These are phyloP conservation scores for Mionectes olivaceus DNA, from an alignment of 2,797 vertebrate species.

Conservation along the genomic window DNA sequence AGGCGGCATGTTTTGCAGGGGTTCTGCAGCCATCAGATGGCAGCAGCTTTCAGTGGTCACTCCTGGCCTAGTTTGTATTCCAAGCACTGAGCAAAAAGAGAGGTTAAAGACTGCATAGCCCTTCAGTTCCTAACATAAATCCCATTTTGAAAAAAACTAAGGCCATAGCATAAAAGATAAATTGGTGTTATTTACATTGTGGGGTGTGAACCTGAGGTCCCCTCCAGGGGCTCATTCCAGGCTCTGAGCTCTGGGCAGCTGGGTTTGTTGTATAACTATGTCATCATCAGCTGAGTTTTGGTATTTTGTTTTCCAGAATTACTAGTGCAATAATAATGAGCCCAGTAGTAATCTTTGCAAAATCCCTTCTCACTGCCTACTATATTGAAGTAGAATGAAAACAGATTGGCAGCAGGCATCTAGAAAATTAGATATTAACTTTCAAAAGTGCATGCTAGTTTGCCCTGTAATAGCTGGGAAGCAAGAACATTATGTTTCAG, in stretches of 20 bases:
- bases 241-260: neutral
- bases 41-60: neutral
- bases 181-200: neutral
- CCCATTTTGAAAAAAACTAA: neutral
- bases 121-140: neutral
- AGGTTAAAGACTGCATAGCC: neutral
- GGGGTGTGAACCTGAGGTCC: neutral
- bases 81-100: neutral
- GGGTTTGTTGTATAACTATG: slow-evolving; percentile 15
- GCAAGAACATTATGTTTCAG: slow-evolving; percentile 66
- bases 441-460: slow-evolving; percentile 57
- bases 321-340: slow-evolving; percentile 45
- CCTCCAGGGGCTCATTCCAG: neutral
- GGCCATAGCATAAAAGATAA: neutral
- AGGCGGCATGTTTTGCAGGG: neutral
- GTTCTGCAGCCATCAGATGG: neutral
- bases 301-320: slow-evolving; percentile 63
- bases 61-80: neutral
- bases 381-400: slow-evolving; percentile 53
- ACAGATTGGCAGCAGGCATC: slow-evolving; percentile 57
- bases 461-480: slow-evolving; percentile 59
- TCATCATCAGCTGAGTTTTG: slow-evolving; percentile 58
- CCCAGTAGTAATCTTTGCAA: slow-evolving; percentile 57
- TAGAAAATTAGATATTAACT: slow-evolving; percentile 70
- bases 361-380: slow-evolving; percentile 35